Percentiles rank a stretch among this genome's conserved stretches.
These are phyloP conservation scores for Myiozetetes cayanensis DNA, from an alignment of 2,113 vertebrate species.

Conservation along the genomic window DNA sequence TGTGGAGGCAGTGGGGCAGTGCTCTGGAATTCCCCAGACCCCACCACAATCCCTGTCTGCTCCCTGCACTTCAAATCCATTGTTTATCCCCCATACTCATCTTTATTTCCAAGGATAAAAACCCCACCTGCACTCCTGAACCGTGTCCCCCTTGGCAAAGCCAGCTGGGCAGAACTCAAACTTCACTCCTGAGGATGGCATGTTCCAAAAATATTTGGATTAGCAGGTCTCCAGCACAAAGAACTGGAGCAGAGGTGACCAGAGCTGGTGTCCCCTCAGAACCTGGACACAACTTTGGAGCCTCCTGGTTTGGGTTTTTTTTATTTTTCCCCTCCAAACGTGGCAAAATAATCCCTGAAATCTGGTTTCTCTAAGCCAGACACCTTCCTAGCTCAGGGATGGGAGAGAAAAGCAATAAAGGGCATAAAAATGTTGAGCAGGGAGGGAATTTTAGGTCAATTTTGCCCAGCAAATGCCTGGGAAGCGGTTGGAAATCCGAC, in stretches of 20 bases:
- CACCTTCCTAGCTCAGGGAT: neutral
- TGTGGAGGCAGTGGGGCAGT: rapidly evolving
- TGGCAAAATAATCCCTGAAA: neutral
- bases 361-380: neutral
- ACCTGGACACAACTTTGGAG: neutral
- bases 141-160: neutral
- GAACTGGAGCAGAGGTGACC: neutral
- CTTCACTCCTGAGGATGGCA: neutral
- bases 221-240: rapidly evolving
- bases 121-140: rapidly evolving
- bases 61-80: rapidly evolving
- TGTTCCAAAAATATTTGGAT: neutral
- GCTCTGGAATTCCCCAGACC: neutral
- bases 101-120: neutral
- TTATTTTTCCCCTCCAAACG: neutral
- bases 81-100: neutral
- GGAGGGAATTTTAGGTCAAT: neutral
- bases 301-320: neutral
- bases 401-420: neutral
- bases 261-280: rapidly evolving
- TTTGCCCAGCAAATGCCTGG: neutral
- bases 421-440: neutral
- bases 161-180: neutral
- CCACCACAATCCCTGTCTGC: rapidly evolving
- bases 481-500: neutral